Percentiles rank a stretch among this genome's conserved stretches.
These are phyloP conservation scores for Phyllostomus discolor DNA, from an alignment of 2,113 vertebrate genomes.

Conservation along the genomic window DNA sequence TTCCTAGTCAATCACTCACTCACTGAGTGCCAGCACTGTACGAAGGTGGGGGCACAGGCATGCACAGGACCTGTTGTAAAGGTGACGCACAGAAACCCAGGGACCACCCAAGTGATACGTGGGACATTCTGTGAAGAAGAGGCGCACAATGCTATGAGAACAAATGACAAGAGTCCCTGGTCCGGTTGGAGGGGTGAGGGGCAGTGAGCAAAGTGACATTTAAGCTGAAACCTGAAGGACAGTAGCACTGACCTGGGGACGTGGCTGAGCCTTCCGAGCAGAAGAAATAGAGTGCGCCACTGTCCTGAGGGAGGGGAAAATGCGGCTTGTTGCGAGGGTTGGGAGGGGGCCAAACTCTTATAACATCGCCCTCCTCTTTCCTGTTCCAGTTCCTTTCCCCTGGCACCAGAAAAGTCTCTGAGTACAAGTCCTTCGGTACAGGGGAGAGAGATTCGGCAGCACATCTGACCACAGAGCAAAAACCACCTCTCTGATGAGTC, in stretches of 20 bases:
- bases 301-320: background rate
- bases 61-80: background rate
- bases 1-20: background rate
- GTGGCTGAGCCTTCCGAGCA: background rate
- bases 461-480: background rate
- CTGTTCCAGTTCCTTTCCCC: background rate
- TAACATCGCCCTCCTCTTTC: background rate
- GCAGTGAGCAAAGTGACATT: background rate
- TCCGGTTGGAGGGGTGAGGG: background rate
- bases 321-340: background rate
- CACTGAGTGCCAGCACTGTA: background rate
- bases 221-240: conserved; percentile 7
- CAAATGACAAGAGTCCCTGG: too few relatives aligned
- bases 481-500: background rate
- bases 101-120: background rate
- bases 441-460: background rate
- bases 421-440: background rate
- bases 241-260: background rate
- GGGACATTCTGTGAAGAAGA: background rate
- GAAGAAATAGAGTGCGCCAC: background rate
- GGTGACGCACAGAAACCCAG: background rate
- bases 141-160: background rate
- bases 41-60: background rate
- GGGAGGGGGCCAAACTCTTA: background rate
- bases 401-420: background rate